Conservation (phyloP, 2,113 vertebrate genomes). For the Nipponia nippon region DNA sequence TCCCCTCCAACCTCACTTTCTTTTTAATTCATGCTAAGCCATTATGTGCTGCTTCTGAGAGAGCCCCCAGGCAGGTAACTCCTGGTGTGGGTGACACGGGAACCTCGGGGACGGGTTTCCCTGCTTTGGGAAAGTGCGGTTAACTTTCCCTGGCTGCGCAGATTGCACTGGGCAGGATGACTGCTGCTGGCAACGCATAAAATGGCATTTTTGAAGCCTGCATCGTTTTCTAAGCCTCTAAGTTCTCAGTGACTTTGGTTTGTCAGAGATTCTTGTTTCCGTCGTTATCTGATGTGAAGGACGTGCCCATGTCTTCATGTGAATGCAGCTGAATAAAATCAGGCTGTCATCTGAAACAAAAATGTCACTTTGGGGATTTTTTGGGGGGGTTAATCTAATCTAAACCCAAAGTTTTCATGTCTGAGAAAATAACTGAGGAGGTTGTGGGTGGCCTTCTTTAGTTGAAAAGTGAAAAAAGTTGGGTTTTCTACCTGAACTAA, state of each 20-base stretch:
- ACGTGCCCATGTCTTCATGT: not conserved
- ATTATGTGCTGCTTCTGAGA: rapidly evolving
- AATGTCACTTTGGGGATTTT: not conserved
- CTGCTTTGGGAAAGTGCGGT: not conserved
- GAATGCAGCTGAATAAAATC: not conserved
- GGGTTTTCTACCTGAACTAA: not conserved
- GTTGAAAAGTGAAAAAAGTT: not conserved
- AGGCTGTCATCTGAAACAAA: not conserved
- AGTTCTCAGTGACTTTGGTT: not conserved
- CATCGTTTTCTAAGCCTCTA: not conserved
- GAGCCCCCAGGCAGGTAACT: not conserved
- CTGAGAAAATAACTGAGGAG: not conserved
- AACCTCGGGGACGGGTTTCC: not conserved
- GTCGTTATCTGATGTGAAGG: not conserved
- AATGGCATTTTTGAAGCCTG: not conserved
- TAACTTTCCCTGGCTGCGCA: not conserved
- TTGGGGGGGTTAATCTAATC: not conserved
- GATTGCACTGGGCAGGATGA: not conserved
- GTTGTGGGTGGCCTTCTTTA: not conserved
- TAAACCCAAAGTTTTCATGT: not conserved
- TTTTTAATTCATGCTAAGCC: not conserved
- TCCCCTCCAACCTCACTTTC: not conserved
- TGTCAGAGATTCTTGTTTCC: not conserved
- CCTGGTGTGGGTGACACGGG: not conserved
- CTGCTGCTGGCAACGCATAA: not conserved